These are phyloP conservation scores for Trichoplusia ni DNA, from an alignment of 1,140 invertebrate genomes.

Conservation along the genomic window DNA sequence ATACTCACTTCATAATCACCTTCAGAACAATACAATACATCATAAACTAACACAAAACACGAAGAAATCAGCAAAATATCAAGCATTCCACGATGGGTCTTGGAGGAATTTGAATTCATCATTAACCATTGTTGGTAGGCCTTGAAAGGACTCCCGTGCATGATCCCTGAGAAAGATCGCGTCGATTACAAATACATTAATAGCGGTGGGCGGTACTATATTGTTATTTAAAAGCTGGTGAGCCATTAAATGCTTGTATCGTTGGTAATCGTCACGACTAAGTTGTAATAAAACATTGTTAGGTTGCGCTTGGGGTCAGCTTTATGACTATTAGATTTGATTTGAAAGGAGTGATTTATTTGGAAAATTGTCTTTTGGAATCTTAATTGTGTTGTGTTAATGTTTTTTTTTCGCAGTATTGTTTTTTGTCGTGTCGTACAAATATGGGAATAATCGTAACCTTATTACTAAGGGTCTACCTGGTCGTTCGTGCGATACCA, in stretches of 20 bases:
- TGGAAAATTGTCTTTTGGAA: neutral
- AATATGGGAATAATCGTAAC: no score
- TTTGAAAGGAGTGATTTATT: neutral
- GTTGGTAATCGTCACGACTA: conserved; percentile 29
- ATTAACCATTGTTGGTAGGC: conserved; percentile 22
- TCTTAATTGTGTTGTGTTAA: no score
- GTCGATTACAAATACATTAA: conserved; percentile 46
- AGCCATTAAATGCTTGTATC: conserved; percentile 47
- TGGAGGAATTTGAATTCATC: conserved; percentile 16
- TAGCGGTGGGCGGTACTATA: conserved; percentile 54
- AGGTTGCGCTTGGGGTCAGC: neutral
- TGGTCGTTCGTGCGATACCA: no score
- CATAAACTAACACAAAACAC: no score
- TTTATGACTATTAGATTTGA: neutral
- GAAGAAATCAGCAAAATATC: conserved; percentile 24
- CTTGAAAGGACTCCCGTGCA: conserved; percentile 49
- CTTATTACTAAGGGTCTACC: no score
- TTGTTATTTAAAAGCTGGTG: conserved; percentile 65
- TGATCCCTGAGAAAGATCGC: conserved; percentile 59
- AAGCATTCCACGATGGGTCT: neutral
- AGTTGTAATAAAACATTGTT: neutral
- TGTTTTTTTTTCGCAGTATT: no score
- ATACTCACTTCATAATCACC: no score
- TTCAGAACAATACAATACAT: no score
- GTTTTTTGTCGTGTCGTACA: no score